Evolutionary conservation across 2,888 invertebrate species (phyloP), one percentile per base, ranked within the genome.

Genomic region (Bursaphelenchus okinawaensis): DNA sequence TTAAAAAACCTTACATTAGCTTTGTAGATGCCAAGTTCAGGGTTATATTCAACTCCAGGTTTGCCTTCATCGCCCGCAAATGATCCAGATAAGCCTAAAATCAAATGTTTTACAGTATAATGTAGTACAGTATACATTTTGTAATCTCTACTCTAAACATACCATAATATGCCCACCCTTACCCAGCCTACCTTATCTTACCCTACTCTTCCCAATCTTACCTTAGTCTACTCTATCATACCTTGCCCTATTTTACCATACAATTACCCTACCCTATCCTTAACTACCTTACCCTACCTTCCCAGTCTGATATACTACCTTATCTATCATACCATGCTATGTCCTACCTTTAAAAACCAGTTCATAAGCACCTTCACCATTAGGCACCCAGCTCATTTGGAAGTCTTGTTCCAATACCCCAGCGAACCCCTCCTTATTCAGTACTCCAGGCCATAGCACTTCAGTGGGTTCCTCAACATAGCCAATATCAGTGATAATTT

Each of bases 21-120:
- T 52, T 65, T 66, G 56, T 78, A 70, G n/a, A 61, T 55, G 26
- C 74, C 71, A 12, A 67, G 63, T n/a, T 63, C 61, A 23, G 70
- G 66, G 40, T 73, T 61, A 52, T 72, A 71, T 0, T 74, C 63
- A 9, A 77, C 78, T 19, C 78, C 78, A 7, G 78, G 78, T 16
- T 70, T 68, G 1, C 78, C 78, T 50, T 73, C 68, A n/a, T 68
- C 70, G 19, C 75, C 78, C 0, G 61, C 62, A n/a, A 78, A 62
- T 3, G 71, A 64, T 23, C 78, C 78, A 4, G 66, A 67, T 7
- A 75, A 63, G 20, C 75, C 72, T 55, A 73, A 26, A 51, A 51
- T 65, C 22, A 26, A 61, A n/a, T 7, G 20, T n/a, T n/a, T n/a
- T n/a, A n/a, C n/a, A n/a, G n/a, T n/a, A n/a, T n/a, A n/a, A n/a